Conservation (phyloP, 2,888 invertebrate genomes). For the Ormyrus nitidulus region DNA sequence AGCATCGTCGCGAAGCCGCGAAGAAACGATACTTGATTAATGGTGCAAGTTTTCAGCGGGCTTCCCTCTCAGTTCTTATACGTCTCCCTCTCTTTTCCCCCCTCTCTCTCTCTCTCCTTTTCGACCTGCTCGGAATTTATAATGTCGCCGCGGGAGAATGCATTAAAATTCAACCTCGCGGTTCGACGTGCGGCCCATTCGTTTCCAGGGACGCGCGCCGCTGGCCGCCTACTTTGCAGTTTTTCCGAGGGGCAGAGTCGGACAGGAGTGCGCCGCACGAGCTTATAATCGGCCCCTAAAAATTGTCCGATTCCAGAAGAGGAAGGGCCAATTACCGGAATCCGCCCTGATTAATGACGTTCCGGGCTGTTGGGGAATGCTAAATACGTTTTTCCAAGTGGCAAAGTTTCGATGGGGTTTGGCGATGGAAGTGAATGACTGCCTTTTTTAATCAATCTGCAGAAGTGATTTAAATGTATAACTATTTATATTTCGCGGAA, state of each 20-base stretch:
- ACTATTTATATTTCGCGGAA: too few species aligned
- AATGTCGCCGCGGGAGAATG: constrained; percentile 63
- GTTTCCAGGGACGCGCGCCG: constrained; percentile 49
- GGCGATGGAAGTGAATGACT: background rate
- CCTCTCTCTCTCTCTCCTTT: background rate
- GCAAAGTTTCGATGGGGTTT: background rate
- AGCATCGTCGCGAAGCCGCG: constrained; percentile 41
- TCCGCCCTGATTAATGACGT: constrained; percentile 31
- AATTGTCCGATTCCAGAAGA: constrained; percentile 30
- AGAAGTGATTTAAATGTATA: too few species aligned
- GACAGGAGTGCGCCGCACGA: background rate
- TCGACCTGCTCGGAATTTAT: constrained; percentile 67
- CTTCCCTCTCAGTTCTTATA: too few species aligned
- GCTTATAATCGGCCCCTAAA: constrained; percentile 22
- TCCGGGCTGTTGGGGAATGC: background rate
- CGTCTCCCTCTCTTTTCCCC: constrained; percentile 11
- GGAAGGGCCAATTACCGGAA: constrained; percentile 11
- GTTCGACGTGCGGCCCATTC: constrained; percentile 47
- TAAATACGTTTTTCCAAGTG: background rate
- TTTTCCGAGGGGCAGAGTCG: background rate
- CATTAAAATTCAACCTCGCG: constrained; percentile 71
- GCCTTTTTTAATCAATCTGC: background rate
- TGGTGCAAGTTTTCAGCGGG: constrained; percentile 68
- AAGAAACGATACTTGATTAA: constrained; percentile 73
- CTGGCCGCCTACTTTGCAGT: background rate